These are phyloP conservation scores for Drosophila acutilabella DNA, from an alignment of 2,888 invertebrate genomes.

Conservation along the genomic window DNA sequence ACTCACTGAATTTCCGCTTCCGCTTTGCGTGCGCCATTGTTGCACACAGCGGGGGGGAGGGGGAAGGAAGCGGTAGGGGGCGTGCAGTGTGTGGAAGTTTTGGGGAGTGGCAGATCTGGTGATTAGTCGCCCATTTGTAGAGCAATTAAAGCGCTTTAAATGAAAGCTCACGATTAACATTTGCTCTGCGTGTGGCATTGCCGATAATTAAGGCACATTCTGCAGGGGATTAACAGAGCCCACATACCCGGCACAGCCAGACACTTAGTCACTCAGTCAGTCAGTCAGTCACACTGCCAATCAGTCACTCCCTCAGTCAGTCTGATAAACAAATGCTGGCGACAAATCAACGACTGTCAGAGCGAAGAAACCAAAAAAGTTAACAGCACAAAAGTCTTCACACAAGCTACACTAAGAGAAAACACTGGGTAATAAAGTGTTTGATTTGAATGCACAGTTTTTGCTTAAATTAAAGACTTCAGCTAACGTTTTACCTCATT, in stretches of 20 bases:
- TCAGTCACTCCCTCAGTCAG: constrained; percentile 1
- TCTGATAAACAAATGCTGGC: constrained; percentile 61
- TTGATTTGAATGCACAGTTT: too few species aligned
- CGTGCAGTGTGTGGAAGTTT: background rate
- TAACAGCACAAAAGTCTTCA: background rate
- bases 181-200: constrained; percentile 53
- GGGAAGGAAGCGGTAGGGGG: background rate
- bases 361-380: constrained; percentile 7
- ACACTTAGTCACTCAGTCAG: constrained; percentile 1
- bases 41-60: background rate
- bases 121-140: constrained; percentile 75
- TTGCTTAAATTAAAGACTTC: too few species aligned
- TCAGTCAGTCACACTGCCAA: background rate
- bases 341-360: constrained; percentile 50
- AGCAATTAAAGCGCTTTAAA: constrained; percentile 73
- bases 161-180: constrained; percentile 71
- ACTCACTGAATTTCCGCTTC: constrained; percentile 60
- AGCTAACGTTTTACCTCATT: too few species aligned
- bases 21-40: constrained; percentile 59
- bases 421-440: background rate
- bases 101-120: constrained; percentile 28
- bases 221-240: constrained; percentile 50
- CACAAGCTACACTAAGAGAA: background rate
- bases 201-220: constrained; percentile 67
- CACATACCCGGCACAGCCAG: constrained; percentile 22